A percentile compares a stretch with the other conserved stretches of the same genome.
These are phyloP conservation scores for Aradophagus sp. DNA, from an alignment of 1,140 invertebrate species.

Conservation along the genomic window DNA sequence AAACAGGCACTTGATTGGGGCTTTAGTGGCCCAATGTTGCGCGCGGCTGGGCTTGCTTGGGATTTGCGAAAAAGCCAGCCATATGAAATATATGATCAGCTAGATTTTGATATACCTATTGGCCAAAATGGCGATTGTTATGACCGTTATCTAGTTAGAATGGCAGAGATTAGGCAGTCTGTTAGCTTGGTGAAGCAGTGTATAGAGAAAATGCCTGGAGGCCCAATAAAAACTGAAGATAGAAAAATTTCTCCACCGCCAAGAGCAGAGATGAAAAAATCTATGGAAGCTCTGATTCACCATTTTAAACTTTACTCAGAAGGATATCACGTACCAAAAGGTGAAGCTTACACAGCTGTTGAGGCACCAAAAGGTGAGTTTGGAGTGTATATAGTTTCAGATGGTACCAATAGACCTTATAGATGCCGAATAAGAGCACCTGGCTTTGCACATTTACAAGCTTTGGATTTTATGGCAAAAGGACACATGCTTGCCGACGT, in stretches of 20 bases:
- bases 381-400: conserved; percentile 97
- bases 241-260: conserved; percentile 93
- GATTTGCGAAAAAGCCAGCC: conserved; percentile 95
- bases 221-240: conserved; percentile 95
- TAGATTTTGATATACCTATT: conserved; percentile 98
- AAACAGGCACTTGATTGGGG: conserved; percentile 95
- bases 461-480: conserved; percentile 88
- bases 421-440: conserved; percentile 98
- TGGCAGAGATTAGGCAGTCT: conserved; percentile 98
- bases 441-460: conserved; percentile 95
- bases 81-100: conserved; percentile 94
- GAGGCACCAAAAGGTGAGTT: conserved; percentile 99
- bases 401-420: conserved; percentile 95
- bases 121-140: conserved; percentile 96
- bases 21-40: conserved; percentile 96
- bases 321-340: conserved; percentile 97
- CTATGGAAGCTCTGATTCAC: conserved; percentile 99
- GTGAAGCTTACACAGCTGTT: conserved; percentile 94
- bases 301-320: conserved; percentile 99
- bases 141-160: conserved; percentile 94
- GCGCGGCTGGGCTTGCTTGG: conserved; percentile 98
- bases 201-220: conserved; percentile 94
- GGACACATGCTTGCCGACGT: conserved; percentile 94
- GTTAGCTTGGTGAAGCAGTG: conserved; percentile 96
- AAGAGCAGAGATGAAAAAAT: conserved; percentile 95